phyloP scores from a whole-genome alignment of 2,888 invertebrate species.

The Mystacides longicornis region DNA sequence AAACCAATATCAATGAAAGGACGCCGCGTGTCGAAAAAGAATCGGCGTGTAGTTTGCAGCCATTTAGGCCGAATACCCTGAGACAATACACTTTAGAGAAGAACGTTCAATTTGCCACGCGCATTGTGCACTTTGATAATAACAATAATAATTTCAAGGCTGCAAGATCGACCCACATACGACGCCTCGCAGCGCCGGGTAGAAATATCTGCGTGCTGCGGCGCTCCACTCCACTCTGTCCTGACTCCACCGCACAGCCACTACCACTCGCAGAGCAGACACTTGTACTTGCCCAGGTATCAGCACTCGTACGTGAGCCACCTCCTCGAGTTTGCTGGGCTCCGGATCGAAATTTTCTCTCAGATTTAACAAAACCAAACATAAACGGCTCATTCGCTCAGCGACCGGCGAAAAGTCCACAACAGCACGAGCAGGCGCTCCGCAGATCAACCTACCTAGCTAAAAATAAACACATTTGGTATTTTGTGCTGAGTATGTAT shows the following conservation, averaged over 20 bases:
- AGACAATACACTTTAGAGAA: not conserved
- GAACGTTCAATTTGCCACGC: not conserved
- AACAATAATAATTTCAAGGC: conserved; percentile 21
- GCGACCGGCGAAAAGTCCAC: conserved; percentile 22
- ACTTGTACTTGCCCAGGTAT: too few species aligned
- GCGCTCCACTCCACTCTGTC: conserved; percentile 23
- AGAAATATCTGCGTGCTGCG: conserved; percentile 23
- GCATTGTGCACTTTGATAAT: not conserved
- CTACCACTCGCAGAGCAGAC: too few species aligned
- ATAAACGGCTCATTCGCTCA: conserved; percentile 19
- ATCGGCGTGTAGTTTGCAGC: not conserved
- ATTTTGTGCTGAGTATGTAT: too few species aligned
- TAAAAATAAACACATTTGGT: too few species aligned
- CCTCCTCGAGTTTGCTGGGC: conserved; percentile 21
- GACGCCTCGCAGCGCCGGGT: conserved; percentile 16
- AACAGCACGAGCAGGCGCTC: conserved; percentile 22
- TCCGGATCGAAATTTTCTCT: conserved; percentile 21
- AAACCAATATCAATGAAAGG: not conserved
- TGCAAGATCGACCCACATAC: conserved; percentile 23
- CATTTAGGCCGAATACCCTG: too few species aligned
- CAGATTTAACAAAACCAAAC: conserved; percentile 11
- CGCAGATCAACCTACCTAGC: too few species aligned
- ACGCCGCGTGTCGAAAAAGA: not conserved
- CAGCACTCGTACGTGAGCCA: too few species aligned
- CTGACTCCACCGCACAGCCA: too few species aligned